Percentiles rank a stretch among this genome's conserved stretches.
phyloP scores from a whole-genome alignment of 2,797 vertebrate genomes.

The Myotis daubentonii region DNA sequence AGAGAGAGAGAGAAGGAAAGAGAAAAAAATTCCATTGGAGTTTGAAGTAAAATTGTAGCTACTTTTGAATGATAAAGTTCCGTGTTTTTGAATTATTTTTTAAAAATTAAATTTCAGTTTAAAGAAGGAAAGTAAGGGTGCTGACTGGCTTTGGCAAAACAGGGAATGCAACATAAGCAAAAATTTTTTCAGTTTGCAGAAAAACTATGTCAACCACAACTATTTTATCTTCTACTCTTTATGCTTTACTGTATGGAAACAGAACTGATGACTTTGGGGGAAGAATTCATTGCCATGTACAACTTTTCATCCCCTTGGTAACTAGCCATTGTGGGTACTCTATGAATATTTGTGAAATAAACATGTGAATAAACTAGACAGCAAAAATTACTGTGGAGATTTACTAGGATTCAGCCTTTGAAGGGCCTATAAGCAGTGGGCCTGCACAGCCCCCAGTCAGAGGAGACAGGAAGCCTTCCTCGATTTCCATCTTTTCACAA shows the following conservation, averaged over 20 bases:
- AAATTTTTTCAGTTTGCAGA: background rate
- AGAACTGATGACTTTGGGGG: background rate
- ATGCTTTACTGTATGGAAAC: background rate
- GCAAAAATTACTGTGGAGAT: background rate
- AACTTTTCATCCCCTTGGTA: background rate
- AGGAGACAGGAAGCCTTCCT: background rate
- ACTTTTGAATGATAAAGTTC: background rate
- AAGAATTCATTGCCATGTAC: background rate
- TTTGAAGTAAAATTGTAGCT: constrained; percentile 28
- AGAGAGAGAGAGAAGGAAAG: background rate
- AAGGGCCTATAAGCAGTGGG: background rate
- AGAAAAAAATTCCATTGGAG: background rate
- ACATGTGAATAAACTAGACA: background rate
- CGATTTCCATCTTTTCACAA: background rate
- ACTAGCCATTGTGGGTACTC: background rate
- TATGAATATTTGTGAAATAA: constrained; percentile 19
- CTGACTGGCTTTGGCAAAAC: background rate
- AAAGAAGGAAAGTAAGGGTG: background rate
- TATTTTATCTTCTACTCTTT: background rate
- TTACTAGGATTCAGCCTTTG: background rate
- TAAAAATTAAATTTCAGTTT: background rate
- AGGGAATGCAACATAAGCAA: background rate
- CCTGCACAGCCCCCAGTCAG: too few relatives aligned
- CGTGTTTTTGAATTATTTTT: background rate
- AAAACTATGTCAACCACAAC: background rate